Evolutionary conservation across 2,888 invertebrate species (phyloP), one percentile per base, ranked within the genome.

Genomic region (Melipona bicolor): DNA sequence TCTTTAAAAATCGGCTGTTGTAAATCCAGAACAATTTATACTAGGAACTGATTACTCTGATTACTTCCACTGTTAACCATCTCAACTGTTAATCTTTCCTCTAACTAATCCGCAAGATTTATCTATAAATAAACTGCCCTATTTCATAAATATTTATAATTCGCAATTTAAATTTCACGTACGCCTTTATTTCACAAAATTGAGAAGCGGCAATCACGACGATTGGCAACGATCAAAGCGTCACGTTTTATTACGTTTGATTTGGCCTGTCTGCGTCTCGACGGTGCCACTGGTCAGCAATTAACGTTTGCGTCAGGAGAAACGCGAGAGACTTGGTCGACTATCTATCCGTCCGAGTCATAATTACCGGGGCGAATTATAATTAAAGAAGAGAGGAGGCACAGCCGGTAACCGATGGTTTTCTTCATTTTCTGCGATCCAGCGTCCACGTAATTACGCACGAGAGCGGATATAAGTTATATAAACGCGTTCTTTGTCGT

Each of bases 191-290:
- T 43, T 43, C 43, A 43, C 27, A 27, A 27, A 27, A 27, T 27
- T 27, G 27, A 11, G 9, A 9, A 15, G 5, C n/a, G 27, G 70
- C 36, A 72, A 85, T 85, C 75, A 69, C 69, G 73, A 73, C 61
- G 72, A 85, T 84, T 76, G 70, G 43, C 72, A 61, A 81, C 85
- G 61, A 73, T 85, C 85, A 79, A 74, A 73, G 59, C 68, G n/a
- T 19, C 64, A 36, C 64, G 49, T 13, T 36, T 59, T 27, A 61
- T 71, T 19, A 27, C 62, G 73, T 81, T 71, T 62, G 61, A 75
- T 79, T 52, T 52, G 54, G 32, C n/a, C 56, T 70, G 32, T n/a
- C n/a, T 61, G 70, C 19, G 32, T 77, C 59, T 70, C 79, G 87
- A 86, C 86, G 87, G 65, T 68, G 80, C 65, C 65, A 69, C 49